Base-by-base conservation (phyloP, 2,888 invertebrate species). In the Orthosia gracilis region DNA sequence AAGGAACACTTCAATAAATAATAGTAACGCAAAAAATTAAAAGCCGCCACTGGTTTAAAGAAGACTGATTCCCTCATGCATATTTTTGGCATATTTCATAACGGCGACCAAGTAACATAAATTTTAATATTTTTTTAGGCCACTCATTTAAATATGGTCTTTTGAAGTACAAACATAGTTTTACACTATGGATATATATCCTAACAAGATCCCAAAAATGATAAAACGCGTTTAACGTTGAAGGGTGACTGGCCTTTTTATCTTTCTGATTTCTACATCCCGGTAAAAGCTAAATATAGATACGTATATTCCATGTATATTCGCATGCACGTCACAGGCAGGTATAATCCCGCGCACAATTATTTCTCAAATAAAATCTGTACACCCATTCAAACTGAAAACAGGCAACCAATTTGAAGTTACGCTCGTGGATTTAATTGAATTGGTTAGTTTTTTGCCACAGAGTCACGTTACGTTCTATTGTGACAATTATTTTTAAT, bases 381-480 rank as follows among this genome's bases (percentile, higher is more conserved):
- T 85, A 85, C 45, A 69, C n/a, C 62, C 67, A 76, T 82, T 72
- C 72, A 72, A 76, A 76, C 72, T 67, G 69, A 72, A 82, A 82
- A 85, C 82, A 76, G 58, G 82, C 76, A 72, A 72, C 77, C 77
- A 84, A 81, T 84, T 84, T 82, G 66, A 82, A 82, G 85, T 76
- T 71, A 69, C 68, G 55, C 59, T 81, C 61, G 54, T 55, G 68
- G 58, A 71, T 84, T 82, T 81, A 82, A 82, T 82, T 84, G 85
- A 76, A 84, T 81, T 71, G 85, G 69, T 80, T 80, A 67, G 68
- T 69, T 76, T 81, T 82, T 84, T 78, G n/a, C 70, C 58, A 49
- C 70, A 81, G 21, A 71, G 63, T 63, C 59, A 65, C 66, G 62
- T 66, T 59, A 66, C 61, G 15, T 58, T 59, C 50, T 62, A 40